Base-by-base conservation (phyloP, 2,113 vertebrate species). In the Regulus satrapa region DNA sequence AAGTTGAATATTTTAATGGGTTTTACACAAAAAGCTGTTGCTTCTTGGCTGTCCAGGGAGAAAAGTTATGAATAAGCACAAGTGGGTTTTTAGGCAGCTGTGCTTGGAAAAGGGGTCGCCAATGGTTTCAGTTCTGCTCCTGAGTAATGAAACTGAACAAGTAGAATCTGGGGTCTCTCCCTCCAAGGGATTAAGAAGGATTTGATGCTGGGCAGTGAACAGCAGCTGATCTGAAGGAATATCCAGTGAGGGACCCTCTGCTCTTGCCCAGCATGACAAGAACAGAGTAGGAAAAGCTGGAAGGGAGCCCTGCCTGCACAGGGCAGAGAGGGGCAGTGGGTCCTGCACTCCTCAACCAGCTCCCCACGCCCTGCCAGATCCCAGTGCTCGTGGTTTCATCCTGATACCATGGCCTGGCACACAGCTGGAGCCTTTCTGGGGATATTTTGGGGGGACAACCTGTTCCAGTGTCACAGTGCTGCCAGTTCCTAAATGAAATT, bases 221-320 rank as follows among this genome's bases (percentile, higher is more conserved):
- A 68, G 56, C 43, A 75, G 52, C 48, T 72, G 88, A 40, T 11
- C 67, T n/a, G 40, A 19, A 21, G 66, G 52, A 45, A 71, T 16
- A 14, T 2, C 20, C 18, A 48, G 14, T 1, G 4, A 12, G 6
- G 32, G 15, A 83, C 10, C 18, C 34, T n/a, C 66, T 0, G 0
- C 32, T 45, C 46, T 15, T 54, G 18, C 52, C 43, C 62, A 67
- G 71, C 29, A 14, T 3, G 43, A 3, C 8, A 4, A 38, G 43
- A 23, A 20, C 23, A 15, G n/a, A 51, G 29, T 1, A 6, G 58
- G 23, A 10, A 19, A 12, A 45, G 62, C 40, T 56, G 63, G 24
- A 2, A 3, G 23, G 46, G 40, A 59, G 8, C 25, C 14, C 54
- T 58, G 54, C 19, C 38, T 38, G 46, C 40, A 1, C 1, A 2